Evolutionary conservation across 2,797 vertebrate species (phyloP).

Genomic region (Varecia variegata): DNA sequence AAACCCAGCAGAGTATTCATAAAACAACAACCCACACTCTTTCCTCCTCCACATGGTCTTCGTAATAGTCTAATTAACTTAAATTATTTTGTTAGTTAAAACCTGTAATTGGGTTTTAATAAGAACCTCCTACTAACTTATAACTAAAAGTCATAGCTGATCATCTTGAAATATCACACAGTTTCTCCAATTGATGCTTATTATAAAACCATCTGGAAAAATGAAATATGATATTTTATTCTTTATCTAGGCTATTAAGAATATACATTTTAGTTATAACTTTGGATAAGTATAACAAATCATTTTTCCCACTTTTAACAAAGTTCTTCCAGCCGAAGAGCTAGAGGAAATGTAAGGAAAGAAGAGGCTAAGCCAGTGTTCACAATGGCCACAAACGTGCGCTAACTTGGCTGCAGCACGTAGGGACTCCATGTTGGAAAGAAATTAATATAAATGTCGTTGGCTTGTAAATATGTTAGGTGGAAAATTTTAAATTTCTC

Average conservation of each 20-base stretch:
- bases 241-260: neutral
- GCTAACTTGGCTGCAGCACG: neutral
- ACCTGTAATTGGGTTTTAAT: constrained; percentile 19
- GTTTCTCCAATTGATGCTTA: constrained; percentile 22
- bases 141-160: constrained; percentile 43
- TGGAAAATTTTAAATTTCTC: neutral
- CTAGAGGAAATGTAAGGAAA: constrained; percentile 9
- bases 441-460: neutral
- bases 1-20: constrained; percentile 22
- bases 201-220: constrained; percentile 56
- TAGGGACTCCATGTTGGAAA: neutral
- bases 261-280: neutral
- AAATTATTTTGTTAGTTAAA: constrained; percentile 55
- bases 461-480: neutral
- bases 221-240: constrained; percentile 24
- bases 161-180: constrained; percentile 22
- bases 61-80: constrained; percentile 41
- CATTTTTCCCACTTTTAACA: constrained; percentile 5
- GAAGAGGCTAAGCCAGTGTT: neutral
- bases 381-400: neutral
- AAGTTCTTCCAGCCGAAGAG: neutral
- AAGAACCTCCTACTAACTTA: constrained; percentile 18
- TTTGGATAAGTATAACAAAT: constrained; percentile 8
- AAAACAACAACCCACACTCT: neutral
- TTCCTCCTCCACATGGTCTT: constrained; percentile 34